These are phyloP conservation scores for Apaloderma vittatum DNA, from an alignment of 2,113 vertebrate genomes.

Conservation along the genomic window DNA sequence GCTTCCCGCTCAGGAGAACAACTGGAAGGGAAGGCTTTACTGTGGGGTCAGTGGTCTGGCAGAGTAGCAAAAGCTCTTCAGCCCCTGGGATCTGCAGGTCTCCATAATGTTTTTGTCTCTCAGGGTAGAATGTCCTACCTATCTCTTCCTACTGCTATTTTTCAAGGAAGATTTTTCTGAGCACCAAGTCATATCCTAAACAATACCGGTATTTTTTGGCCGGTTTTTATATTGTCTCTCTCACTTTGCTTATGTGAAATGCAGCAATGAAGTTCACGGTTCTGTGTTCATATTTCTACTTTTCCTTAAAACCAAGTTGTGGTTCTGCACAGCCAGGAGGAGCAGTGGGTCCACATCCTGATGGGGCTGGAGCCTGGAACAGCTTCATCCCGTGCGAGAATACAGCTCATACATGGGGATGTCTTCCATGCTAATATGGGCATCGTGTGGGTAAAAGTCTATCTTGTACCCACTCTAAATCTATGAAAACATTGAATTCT, in stretches of 20 bases:
- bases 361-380: background rate
- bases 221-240: background rate
- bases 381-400: background rate
- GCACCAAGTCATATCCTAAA: background rate
- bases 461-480: background rate
- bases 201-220: background rate
- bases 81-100: background rate
- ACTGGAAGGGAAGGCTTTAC: background rate
- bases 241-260: background rate
- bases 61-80: background rate
- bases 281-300: background rate
- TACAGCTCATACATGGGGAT: background rate
- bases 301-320: background rate
- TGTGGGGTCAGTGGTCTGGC: background rate
- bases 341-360: background rate
- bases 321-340: background rate
- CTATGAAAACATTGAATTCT: background rate
- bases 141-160: background rate
- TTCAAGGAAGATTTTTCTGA: background rate
- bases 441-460: background rate
- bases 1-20: background rate
- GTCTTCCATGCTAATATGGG: background rate
- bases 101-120: background rate
- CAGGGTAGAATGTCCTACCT: background rate
- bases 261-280: background rate